These are phyloP conservation scores for Ariopsis seemanni DNA, from an alignment of 2,113 vertebrate genomes.

Conservation along the genomic window DNA sequence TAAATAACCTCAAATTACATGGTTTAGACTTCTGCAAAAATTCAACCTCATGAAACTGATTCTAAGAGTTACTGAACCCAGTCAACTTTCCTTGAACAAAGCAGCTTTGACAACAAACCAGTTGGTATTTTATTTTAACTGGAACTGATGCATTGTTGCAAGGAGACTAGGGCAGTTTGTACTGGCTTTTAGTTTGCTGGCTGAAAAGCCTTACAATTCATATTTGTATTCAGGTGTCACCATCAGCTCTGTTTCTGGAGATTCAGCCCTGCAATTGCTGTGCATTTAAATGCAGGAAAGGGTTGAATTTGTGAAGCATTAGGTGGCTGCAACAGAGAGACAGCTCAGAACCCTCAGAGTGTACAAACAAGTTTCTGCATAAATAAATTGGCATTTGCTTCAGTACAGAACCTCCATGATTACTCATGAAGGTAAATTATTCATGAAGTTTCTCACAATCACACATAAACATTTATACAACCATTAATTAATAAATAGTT, in stretches of 20 bases:
- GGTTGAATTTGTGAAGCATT: slow-evolving; percentile 11
- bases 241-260: slow-evolving; percentile 1
- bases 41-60: not conserved
- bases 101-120: not conserved
- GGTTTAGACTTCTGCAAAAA: not conserved
- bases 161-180: not conserved
- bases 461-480: too few species aligned
- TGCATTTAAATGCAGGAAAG: slow-evolving; percentile 10
- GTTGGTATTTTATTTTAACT: not conserved
- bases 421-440: slow-evolving; percentile 2
- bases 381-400: not conserved
- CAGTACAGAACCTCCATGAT: not conserved
- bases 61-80: not conserved
- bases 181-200: not conserved
- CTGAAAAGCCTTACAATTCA: slow-evolving; percentile 13
- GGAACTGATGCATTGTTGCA: not conserved
- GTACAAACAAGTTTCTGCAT: slow-evolving; percentile 6
- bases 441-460: not conserved
- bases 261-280: slow-evolving; percentile 13
- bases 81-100: slow-evolving; percentile 16
- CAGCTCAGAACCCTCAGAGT: not conserved
- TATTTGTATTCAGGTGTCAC: slow-evolving; percentile 41
- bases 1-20: slow-evolving; percentile 11
- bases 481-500: not conserved
- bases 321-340: not conserved